Evolutionary conservation across 1,140 invertebrate genomes (phyloP), one percentile per base, ranked within the genome.

Genomic region (Magallana gigas): DNA sequence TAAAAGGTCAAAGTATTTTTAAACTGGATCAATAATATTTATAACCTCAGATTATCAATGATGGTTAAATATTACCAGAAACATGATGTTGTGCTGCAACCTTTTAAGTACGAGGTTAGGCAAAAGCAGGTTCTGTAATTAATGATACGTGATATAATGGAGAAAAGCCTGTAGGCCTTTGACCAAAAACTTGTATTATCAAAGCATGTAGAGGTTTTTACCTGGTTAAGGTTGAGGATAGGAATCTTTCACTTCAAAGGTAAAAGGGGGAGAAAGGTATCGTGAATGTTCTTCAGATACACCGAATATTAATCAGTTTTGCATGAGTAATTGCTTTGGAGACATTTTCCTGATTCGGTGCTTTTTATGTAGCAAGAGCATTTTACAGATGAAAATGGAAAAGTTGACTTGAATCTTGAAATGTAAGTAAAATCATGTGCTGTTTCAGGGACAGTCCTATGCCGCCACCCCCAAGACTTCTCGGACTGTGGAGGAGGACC

Each of bases 401-500:
- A 23, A 3, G 8, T 64, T 76, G 23, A 12, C 68, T 36, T 36
- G 9, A 48, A 48, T 48, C 14, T 76, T 36, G 7, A 36, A 58
- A 80, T 71, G 76, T 59, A 86, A 76, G 68, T 29, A 4, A 48
- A 48, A 48, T 48, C 1, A 3, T 76, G 23, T 11, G 11, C 68
- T 62, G 60, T 76, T 76, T 60, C 60, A 87, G 80, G 57, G 59
- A 57, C 56, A 86, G 84, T 16, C 83, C 29, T 58, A 83, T 64
- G 68, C 68, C 11, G 83, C 84, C 5, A 83, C 88, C 12, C 92
- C 92, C 8, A 91, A 91, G 90, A 96, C 97, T 9, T 96, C 97
- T 91, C 93, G 95, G 83, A 97, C 98, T 93, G 94, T 98, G 82
- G 94, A 94, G 85, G 94, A 94, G 64, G 94, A 94, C 82, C 89